These are phyloP conservation scores for Picus viridis DNA, from an alignment of 2,797 vertebrate species.

Conservation along the genomic window DNA sequence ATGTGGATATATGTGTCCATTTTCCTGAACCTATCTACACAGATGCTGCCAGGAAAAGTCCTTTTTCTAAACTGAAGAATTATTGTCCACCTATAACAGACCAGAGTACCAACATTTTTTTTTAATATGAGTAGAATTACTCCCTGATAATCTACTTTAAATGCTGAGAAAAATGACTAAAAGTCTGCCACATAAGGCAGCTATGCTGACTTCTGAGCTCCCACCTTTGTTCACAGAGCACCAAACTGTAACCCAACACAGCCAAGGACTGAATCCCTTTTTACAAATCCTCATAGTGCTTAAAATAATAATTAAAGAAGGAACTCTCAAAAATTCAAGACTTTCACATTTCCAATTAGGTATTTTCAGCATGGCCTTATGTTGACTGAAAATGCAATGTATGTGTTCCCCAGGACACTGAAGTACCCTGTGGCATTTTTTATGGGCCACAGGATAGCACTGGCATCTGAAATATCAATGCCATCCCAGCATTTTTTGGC, in stretches of 20 bases:
- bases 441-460: neutral
- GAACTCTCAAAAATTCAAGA: neutral
- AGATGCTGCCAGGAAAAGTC: neutral
- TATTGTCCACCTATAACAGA: neutral
- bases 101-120: neutral
- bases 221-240: neutral
- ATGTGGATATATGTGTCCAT: rapidly evolving
- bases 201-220: neutral
- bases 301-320: neutral
- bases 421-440: neutral
- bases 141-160: neutral
- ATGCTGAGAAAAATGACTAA: neutral
- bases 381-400: neutral
- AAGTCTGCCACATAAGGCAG: neutral
- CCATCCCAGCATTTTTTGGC: neutral
- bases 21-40: neutral
- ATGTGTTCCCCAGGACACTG: neutral
- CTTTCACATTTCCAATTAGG: neutral
- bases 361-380: neutral
- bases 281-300: neutral
- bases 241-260: neutral
- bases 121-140: neutral
- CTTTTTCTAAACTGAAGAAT: neutral
- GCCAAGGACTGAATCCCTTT: neutral
- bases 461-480: neutral